Evolutionary conservation across 2,888 invertebrate genomes (phyloP), one percentile per base, ranked within the genome.

Genomic region (Acleris cristana): DNA sequence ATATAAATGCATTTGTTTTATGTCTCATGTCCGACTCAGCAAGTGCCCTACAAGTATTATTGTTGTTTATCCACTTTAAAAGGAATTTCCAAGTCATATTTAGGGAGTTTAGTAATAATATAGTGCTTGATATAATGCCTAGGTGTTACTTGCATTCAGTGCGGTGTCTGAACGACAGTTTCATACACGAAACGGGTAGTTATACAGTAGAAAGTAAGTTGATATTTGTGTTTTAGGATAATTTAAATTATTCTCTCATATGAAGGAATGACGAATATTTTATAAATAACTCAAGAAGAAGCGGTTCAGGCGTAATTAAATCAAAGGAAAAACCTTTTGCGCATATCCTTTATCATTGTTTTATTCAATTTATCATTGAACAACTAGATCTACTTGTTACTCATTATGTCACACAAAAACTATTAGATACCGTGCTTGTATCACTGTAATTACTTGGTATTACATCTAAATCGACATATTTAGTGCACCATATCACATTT

Each of bases 1-100:
- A 86, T 82, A 83, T 87, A 86, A 83, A 78, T 73, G 77, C 81
- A 78, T 80, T 85, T 88, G 86, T 58, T 88, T 88, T 86, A 81
- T 84, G 84, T 84, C 83, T 82, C 80, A 79, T 76, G 76, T 79
- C 80, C 76, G 79, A 80, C 75, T 80, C 87, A 89, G 84, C 92
- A 90, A 89, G 90, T 91, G 87, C 83, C 79, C 80, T 79, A 81
- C 85, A 86, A 83, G 89, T 89, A 86, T 82, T 81, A 78, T 71
- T 72, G 64, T 70, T 73, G 74, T 70, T 74, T 72, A 66, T 69
- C 58, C 68, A 76, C 74, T 78, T 79, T 79, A 66, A 75, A 76
- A 70, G 67, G 64, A 69, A 72, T 74, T 76, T 75, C 76, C 69
- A 64, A 67, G 72, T 71, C 67, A 72, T 74, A 71, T 73, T 62